Conservation (phyloP, 2,797 vertebrate species). For the Xiphophorus birchmanni region DNA sequence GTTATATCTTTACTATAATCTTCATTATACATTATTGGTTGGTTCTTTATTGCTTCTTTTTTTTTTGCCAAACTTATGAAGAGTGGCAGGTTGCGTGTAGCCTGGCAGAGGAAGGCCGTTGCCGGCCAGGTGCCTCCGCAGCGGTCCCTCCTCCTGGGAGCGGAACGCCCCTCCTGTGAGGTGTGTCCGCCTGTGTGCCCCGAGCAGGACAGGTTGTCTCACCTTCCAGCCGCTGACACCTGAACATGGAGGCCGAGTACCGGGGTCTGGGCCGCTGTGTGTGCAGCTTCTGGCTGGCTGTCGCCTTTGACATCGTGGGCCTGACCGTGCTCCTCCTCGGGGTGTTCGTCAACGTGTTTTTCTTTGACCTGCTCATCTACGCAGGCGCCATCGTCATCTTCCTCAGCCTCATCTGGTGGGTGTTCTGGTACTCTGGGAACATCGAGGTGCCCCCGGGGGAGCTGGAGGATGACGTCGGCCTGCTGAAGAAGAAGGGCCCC, state of each 20-base stretch:
- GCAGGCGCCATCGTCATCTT: conserved; percentile 90
- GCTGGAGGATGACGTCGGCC: conserved; percentile 82
- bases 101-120: too few relatives aligned
- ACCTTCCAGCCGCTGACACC: conserved; percentile 26
- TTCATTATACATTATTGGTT: too few relatives aligned
- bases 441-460: conserved; percentile 85
- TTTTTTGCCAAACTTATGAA: too few relatives aligned
- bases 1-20: too few relatives aligned
- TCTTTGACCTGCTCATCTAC: conserved; percentile 92
- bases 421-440: conserved; percentile 95
- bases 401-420: conserved; percentile 93
- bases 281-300: conserved; percentile 89
- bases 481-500: conserved; percentile 66
- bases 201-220: conserved; percentile 32
- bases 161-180: conserved; percentile 36
- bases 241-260: conserved; percentile 64
- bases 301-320: conserved; percentile 86
- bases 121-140: background rate
- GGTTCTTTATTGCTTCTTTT: too few relatives aligned
- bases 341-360: conserved; percentile 83
- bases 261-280: conserved; percentile 85
- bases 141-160: conserved; percentile 22
- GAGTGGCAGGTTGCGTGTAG: too few relatives aligned
- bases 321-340: conserved; percentile 83
- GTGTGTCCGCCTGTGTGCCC: background rate